Base-by-base conservation (phyloP, 1,140 invertebrate species). In the Calliopsis andreniformis region DNA sequence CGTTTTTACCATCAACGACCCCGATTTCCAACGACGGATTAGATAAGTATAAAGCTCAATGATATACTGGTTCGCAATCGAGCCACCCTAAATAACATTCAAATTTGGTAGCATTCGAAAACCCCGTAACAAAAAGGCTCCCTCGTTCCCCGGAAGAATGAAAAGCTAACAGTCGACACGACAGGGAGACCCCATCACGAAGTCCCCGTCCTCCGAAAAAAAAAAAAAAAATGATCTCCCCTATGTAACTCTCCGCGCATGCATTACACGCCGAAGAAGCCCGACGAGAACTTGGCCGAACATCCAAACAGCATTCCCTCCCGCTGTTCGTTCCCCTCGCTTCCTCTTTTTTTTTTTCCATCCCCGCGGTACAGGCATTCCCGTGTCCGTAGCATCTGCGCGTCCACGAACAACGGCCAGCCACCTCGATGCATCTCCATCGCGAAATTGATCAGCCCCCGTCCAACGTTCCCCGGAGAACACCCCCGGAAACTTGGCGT, bases 361-460 rank as follows among this genome's bases (percentile, higher is more conserved):
- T 7, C 42, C 0, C n/a, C 16, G 35, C n/a, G 49, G 49, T 30
- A 64, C 39, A 30, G 55, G 39, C 35, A 39, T 66, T 45, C 49
- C 39, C 47, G 63, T 62, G 72, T 77, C 62, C 61, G 20, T 53
- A 53, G 28, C 49, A 69, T 81, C 63, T 59, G 56, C 70, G 63
- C 71, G 64, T 14, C 32, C 61, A 16, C 58, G 45, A 64, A 81
- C 72, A 77, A 72, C 61, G 32, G 18, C 39, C 62, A 45, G 20
- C 55, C 30, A 64, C 58, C 61, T 66, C 28, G 53, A 47, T 76
- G 79, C 73, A 72, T 82, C 73, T 72, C 73, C 79, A 72, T 82
- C 80, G 66, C 62, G 70, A 82, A 82, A 82, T 82, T 78, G 80
- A 82, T 82, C 73, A 82, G 49, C 43, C 68, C 75, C 63, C 43